Evolutionary conservation across 2,113 vertebrate species (phyloP), one percentile per base, ranked within the genome.

Genomic region (Collichthys lucidus): DNA sequence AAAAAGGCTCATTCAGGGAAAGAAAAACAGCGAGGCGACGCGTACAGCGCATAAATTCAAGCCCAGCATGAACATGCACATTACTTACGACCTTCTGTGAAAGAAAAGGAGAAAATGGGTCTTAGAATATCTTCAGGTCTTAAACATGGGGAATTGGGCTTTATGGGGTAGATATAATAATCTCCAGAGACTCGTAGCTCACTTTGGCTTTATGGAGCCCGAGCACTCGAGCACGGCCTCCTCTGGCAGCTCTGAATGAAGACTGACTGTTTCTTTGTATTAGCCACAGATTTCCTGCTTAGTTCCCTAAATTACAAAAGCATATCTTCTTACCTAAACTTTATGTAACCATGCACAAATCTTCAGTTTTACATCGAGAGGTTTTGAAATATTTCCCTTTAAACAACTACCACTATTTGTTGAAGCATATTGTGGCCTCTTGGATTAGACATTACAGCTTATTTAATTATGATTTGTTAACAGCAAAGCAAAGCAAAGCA

Each of bases 181-280:
- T 82, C 92, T 86, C 90, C 77, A 29, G 87, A 87, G 87, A 77
- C 82, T 85, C 84, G 4, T 84, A 85, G 83, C 86, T 90, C 86
- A 86, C 68, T 74, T 0, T 8, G 31, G 82, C 71, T 89, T 89
- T 49, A 83, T 74, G 79, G 79, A 83, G 42, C 40, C 62, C 44
- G 40, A 52, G 55, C 14, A 40, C 42, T 73, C 17, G 5, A 83
- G 52, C 66, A 19, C 55, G 59, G 3, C 61, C 31, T 87, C 70
- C 60, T 26, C 71, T 63, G 53, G 84, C 68, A 66, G 81, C 74
- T 74, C 69, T 66, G 75, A 77, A 65, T 42, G 52, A 65, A 65
- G 24, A 47, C 50, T 1, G 0, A 69, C 22, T 6, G 44, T 5
- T 29, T 20, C 57, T 79, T 70, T 75, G 73, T 53, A 63, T 67